Base-by-base conservation (phyloP, 2,888 invertebrate genomes). In the Andrena fulva region DNA sequence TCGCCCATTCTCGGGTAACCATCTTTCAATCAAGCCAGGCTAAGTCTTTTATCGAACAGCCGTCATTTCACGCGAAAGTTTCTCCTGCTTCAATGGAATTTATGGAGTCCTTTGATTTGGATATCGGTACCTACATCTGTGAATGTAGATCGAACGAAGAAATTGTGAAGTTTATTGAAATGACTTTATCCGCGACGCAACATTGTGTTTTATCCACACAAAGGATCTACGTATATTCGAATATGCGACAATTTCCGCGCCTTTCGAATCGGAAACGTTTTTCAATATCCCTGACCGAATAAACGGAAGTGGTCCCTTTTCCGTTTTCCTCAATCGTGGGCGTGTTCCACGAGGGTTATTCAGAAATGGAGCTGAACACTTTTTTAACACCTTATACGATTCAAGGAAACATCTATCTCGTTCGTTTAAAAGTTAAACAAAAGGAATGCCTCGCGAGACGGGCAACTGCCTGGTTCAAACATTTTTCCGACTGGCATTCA, bases 201-300 rank as follows among this genome's bases (percentile, higher is more conserved):
- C 48, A 78, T 67, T 42, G 60, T 54, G 35, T 27, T 24, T 54
- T 31, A 62, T 62, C 60, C 12, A 31, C 42, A 54, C 54, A 54
- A 52, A 62, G 31, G 12, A 20, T 72, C 7, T 7, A 16, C 20
- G 29, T 50, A 71, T 63, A 63, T 54, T 73, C 56, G 60, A 42
- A 54, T 68, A 69, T 63, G 27, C 24, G 56, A 48, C 8, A 54
- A 78, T 75, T 76, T 84, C 59, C 24, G 24, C 54, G 31, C 27
- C 68, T 71, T 69, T 85, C 76, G 80, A 80, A 78, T 76, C 52
- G 35, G 76, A 78, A 80, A 68, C 60, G 74, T 68, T 82, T 76
- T 82, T 85, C 85, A 75, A 85, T 85, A 85, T 84, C 56, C 75
- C 75, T 63, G 24, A n/a, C 71, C 75, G 72, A 75, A 73, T 69